Evolutionary conservation across 2,888 invertebrate genomes (phyloP), one percentile per base, ranked within the genome.

Genomic region (Lepas anatifera): DNA sequence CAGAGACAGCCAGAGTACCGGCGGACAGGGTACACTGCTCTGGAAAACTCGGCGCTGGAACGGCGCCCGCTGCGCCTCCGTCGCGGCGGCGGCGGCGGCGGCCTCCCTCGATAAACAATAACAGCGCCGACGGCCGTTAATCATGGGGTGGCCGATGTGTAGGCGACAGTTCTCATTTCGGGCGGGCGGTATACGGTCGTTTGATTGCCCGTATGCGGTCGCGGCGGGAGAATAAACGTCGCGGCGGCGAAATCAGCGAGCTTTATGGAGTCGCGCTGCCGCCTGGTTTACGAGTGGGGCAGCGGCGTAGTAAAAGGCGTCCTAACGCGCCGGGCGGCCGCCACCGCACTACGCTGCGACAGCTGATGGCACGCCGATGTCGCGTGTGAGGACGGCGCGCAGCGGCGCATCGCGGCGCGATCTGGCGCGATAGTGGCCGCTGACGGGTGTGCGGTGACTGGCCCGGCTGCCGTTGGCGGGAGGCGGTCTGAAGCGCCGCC

Each of bases 191-290:
- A 58, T 58, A 58, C 22, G 29, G 58, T 58, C 58, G 58, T 58
- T 58, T 58, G 58, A 58, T 58, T 58, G 58, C 58, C 32, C 58
- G 58, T 58, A 58, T 58, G 58, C 58, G 58, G 58, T 58, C 58
- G 29, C 58, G 58, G 16, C 58, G 6, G 22, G 58, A 16, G 32
- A 58, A 58, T 58, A 58, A 58, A 58, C 32, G 58, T 58, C 58
- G 58, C 58, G n/a, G 58, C 58, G 29, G 58, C 58, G 58, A 58
- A 58, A 58, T 58, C 29, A 58, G 58, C 29, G 25, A 29, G 58
- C 58, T 58, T 58, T 58, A 58, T 58, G 58, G 58, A 58, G 58
- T 58, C 58, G 3, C 16, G 13, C 58, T 29, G 18, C 58, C 18
- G 32, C 7, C 18, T 41, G 18, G 58, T 29, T 32, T 16, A 32